A percentile compares a stretch with the other conserved stretches of the same genome.
Evolutionary conservation across 2,113 vertebrate species (phyloP).

Genomic region (Pachycephala philippinensis): DNA sequence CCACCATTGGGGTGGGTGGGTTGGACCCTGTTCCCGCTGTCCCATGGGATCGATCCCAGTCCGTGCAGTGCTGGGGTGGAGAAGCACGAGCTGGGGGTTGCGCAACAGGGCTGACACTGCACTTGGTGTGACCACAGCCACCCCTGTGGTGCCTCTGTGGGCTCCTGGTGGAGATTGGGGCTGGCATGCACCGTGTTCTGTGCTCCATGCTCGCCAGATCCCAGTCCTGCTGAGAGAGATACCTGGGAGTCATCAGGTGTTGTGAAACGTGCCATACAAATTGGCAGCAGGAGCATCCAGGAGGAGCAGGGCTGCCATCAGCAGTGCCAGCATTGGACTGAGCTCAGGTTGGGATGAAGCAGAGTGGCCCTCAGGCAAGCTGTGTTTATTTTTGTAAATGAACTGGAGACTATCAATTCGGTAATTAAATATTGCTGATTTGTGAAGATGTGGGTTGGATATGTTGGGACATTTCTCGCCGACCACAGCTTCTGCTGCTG

Average conservation of each 20-base stretch:
- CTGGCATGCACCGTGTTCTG: background rate
- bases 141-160: background rate
- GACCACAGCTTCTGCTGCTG: background rate
- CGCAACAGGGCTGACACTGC: background rate
- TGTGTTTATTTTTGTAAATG: background rate
- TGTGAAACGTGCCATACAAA: fast-evolving
- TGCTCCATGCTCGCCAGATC: background rate
- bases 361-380: background rate
- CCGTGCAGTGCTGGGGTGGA: background rate
- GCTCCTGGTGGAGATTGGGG: background rate
- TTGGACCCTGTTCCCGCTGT: background rate
- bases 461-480: background rate
- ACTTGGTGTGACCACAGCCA: fast-evolving
- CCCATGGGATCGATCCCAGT: fast-evolving
- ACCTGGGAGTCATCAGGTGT: background rate
- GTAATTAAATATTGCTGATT: background rate
- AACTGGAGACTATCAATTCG: background rate
- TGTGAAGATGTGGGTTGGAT: background rate
- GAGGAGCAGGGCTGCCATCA: background rate
- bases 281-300: background rate
- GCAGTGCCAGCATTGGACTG: background rate
- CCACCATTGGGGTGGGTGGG: fast-evolving
- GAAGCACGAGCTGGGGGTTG: background rate
- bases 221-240: background rate
- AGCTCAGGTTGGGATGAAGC: background rate